Evolutionary conservation across 2,797 vertebrate species (phyloP).

Genomic region (Spatula clypeata): DNA sequence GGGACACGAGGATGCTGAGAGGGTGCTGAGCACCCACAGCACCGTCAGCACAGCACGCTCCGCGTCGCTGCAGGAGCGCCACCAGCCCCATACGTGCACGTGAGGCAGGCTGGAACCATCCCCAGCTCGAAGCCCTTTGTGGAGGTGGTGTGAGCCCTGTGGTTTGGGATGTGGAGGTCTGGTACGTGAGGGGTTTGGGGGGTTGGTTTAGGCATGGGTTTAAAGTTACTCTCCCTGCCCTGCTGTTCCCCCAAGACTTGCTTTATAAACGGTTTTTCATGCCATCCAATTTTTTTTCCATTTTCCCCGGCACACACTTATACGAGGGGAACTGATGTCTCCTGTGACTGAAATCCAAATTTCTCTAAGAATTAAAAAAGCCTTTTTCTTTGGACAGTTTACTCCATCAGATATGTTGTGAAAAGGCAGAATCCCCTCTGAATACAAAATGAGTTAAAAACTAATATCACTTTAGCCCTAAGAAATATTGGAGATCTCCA

Average conservation of each 20-base stretch:
- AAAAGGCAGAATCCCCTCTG: background rate
- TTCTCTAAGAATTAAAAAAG: background rate
- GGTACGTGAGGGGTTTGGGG: background rate
- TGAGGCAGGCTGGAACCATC: rapidly evolving
- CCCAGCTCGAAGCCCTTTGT: rapidly evolving
- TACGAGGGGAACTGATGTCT: rapidly evolving
- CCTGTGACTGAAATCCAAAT: background rate
- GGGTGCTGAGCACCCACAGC: background rate
- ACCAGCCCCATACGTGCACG: too few species aligned
- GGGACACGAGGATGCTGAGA: background rate
- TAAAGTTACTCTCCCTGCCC: background rate
- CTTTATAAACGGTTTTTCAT: background rate
- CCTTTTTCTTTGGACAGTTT: background rate
- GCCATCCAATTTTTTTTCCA: background rate
- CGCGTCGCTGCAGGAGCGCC: too few species aligned
- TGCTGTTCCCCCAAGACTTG: background rate
- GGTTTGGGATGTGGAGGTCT: background rate
- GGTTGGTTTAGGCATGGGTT: background rate
- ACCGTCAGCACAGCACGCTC: background rate
- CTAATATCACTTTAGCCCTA: constrained; percentile 32
- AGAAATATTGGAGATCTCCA: constrained; percentile 61
- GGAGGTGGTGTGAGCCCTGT: rapidly evolving
- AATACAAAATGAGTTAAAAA: constrained; percentile 43
- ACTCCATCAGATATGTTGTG: background rate
- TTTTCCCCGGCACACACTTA: background rate